Evolutionary conservation across 2,888 invertebrate species (phyloP), one percentile per base, ranked within the genome.

Genomic region (Folsomia manolachei): DNA sequence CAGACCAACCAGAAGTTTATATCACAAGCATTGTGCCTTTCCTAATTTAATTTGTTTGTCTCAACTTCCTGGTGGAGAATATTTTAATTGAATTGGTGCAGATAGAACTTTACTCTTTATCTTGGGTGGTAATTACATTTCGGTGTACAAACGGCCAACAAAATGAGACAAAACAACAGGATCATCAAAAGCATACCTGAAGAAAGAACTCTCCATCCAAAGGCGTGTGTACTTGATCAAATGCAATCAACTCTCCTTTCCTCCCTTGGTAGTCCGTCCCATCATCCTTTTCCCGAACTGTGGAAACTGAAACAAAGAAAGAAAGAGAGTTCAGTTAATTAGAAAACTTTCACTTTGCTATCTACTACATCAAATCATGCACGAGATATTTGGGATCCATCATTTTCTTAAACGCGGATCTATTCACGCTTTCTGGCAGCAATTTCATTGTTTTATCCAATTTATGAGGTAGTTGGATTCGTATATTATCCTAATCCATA

Each of bases 141-240:
- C n/a, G n/a, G n/a, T n/a, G n/a, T n/a, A n/a, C n/a, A n/a, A n/a
- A n/a, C n/a, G n/a, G n/a, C n/a, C n/a, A n/a, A n/a, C n/a, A n/a
- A n/a, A n/a, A n/a, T n/a, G n/a, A n/a, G n/a, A n/a, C n/a, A n/a
- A n/a, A n/a, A n/a, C n/a, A 60, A 19, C n/a, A 19, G n/a, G 23
- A 9, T 9, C 4, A n/a, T 19, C 7, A 60, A n/a, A 60, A 60
- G 23, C 27, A 87, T 87, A 95, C 95, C 91, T 95, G 95, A 82
- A 95, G 88, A 87, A 95, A 95, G 91, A 94, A 92, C 87, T 95
- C 95, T 81, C 95, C 95, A 84, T 95, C 95, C 80, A 95, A 89
- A 85, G 94, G 90, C 81, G 91, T 90, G 85, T 94, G 94, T n/a
- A n/a, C n/a, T n/a, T n/a, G n/a, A 84, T 94, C 94, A 86, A 93